A percentile compares a stretch with the other conserved stretches of the same genome.
Conservation (phyloP, 1,140 invertebrate species). For the Cherax quadricarinatus region DNA sequence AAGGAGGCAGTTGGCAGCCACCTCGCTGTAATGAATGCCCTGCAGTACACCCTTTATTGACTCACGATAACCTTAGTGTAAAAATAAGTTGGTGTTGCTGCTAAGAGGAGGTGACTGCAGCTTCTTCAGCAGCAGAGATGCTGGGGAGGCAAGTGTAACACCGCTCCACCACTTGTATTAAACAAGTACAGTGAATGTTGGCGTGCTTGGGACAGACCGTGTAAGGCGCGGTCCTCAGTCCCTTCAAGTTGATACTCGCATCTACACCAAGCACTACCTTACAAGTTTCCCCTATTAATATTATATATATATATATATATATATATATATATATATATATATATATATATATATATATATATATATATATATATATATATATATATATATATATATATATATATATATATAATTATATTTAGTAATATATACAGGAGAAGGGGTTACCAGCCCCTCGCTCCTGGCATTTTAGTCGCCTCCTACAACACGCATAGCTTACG, state of each 20-base stretch:
- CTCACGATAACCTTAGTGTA: neutral
- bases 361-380: conserved; percentile 65
- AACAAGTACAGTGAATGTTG: conserved; percentile 49
- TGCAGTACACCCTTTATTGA: conserved; percentile 37
- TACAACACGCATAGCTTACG: too few relatives aligned
- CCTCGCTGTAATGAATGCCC: conserved; percentile 51
- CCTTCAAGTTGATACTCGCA: neutral
- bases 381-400: conserved; percentile 45
- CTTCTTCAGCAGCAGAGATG: neutral
- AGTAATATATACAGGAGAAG: too few relatives aligned
- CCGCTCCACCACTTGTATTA: conserved; percentile 51
- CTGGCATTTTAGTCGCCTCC: too few relatives aligned
- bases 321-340: conserved; percentile 60
- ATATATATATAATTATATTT: conserved; percentile 26
- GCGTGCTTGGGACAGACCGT: conserved; percentile 47
- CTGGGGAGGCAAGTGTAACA: conserved; percentile 40
- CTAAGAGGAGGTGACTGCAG: neutral
- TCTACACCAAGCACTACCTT: neutral
- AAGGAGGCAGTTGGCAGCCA: conserved; percentile 46
- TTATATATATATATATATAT: conserved; percentile 26
- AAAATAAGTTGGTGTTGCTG: neutral
- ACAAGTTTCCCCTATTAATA: neutral
- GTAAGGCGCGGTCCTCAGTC: conserved; percentile 39
- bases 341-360: conserved; percentile 38
- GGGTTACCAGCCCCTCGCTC: too few relatives aligned